Evolutionary conservation across 2,113 vertebrate species (phyloP).

Genomic region (Ceyx melanurus): DNA sequence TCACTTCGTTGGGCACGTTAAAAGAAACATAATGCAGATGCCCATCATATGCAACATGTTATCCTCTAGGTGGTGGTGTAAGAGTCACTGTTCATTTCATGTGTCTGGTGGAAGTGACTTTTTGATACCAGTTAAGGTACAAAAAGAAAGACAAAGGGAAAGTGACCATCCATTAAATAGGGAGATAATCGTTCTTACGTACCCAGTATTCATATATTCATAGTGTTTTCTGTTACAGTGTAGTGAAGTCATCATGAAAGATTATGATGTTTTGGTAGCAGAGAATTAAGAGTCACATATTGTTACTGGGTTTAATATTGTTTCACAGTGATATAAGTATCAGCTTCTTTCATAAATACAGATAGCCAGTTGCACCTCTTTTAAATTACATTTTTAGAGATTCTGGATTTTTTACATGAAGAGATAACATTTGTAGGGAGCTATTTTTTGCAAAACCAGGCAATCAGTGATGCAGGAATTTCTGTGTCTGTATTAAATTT

Average conservation of each 20-base stretch:
- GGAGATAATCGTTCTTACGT: not conserved
- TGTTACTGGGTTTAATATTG: not conserved
- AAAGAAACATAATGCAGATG: not conserved
- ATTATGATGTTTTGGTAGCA: not conserved
- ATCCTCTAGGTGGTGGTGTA: not conserved
- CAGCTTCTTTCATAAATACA: not conserved
- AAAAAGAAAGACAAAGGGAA: not conserved
- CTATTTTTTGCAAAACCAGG: not conserved
- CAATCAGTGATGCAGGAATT: not conserved
- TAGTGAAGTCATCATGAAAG: not conserved
- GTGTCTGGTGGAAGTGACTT: not conserved
- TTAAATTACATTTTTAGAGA: not conserved
- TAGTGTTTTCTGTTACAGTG: not conserved
- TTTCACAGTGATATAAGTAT: not conserved
- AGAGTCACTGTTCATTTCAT: not conserved
- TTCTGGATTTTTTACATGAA: not conserved
- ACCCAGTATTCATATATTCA: not conserved
- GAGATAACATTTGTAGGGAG: not conserved
- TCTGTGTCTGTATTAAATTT: not conserved
- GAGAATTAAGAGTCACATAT: not conserved
- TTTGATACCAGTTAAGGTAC: not conserved
- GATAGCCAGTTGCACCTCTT: not conserved
- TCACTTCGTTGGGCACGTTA: not conserved
- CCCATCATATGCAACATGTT: fast-evolving
- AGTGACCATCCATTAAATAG: not conserved